Evolutionary conservation across 1,140 invertebrate species (phyloP).

Genomic region (Ostrea edulis): DNA sequence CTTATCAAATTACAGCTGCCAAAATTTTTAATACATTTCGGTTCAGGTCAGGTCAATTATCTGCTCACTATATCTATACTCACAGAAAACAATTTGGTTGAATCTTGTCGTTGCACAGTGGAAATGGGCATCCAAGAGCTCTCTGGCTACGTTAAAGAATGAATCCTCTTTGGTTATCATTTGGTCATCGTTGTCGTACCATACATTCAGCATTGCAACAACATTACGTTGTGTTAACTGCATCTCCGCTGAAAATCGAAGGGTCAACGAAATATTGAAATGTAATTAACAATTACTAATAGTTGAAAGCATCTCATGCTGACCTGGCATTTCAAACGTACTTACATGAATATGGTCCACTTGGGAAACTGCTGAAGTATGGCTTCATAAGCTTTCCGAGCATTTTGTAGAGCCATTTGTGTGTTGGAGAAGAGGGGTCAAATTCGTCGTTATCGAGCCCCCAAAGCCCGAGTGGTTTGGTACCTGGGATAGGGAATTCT

Average conservation of each 20-base stretch:
- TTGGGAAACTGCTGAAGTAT: no score
- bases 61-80: not conserved
- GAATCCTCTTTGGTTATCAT: not conserved
- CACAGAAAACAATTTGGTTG: not conserved
- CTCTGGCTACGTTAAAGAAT: not conserved
- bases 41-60: no score
- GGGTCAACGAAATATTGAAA: not conserved
- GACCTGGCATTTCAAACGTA: not conserved
- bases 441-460: no score
- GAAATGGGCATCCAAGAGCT: not conserved
- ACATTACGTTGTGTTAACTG: no score
- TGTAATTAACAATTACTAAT: not conserved
- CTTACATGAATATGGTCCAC: not conserved
- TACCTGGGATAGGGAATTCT: no score
- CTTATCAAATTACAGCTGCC: no score
- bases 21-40: no score
- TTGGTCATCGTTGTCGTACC: no score
- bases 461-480: not conserved
- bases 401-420: no score
- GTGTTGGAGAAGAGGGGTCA: no score
- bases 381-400: no score
- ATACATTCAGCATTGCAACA: no score
- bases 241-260: not conserved
- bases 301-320: not conserved
- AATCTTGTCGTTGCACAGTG: not conserved